Conservation (phyloP, 2,888 invertebrate genomes). For the Onthophagus sagittarius region DNA sequence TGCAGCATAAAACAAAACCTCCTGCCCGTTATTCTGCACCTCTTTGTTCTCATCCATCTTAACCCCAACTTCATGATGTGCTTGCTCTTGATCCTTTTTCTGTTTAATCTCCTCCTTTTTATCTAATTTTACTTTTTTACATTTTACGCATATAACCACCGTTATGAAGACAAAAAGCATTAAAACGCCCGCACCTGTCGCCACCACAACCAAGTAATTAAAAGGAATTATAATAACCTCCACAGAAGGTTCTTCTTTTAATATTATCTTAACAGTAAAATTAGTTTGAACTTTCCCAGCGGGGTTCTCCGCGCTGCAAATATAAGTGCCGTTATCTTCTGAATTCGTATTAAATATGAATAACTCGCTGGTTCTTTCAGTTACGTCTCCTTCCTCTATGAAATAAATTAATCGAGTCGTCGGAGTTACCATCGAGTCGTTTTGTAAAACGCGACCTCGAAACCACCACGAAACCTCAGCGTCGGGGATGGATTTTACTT, state of each 20-base stretch:
- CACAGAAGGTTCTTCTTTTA: constrained; percentile 62
- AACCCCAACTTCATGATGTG: constrained; percentile 35
- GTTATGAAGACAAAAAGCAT: constrained; percentile 63
- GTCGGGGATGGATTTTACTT: constrained; percentile 76
- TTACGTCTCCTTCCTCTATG: constrained; percentile 66
- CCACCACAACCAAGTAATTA: constrained; percentile 67
- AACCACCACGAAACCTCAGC: constrained; percentile 81
- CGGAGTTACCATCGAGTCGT: constrained; percentile 65
- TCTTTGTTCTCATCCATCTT: constrained; percentile 32
- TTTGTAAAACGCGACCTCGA: constrained; percentile 74
- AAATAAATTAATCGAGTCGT: constrained; percentile 68
- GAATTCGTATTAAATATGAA: constrained; percentile 72
- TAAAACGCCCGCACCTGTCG: constrained; percentile 62
- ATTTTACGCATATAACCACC: constrained; percentile 60
- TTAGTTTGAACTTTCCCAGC: constrained; percentile 78
- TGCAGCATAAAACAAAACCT: constrained; percentile 37
- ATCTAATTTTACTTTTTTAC: constrained; percentile 43
- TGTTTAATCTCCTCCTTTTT: constrained; percentile 45
- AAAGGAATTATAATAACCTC: constrained; percentile 54
- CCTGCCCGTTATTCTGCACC: constrained; percentile 34
- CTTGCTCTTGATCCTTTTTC: constrained; percentile 50
- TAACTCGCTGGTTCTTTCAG: constrained; percentile 69
- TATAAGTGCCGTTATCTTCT: constrained; percentile 81
- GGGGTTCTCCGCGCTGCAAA: constrained; percentile 80
- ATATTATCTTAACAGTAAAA: constrained; percentile 72